These are phyloP conservation scores for Sinocyclocheilus maitianheensis DNA, from an alignment of 2,113 vertebrate genomes.

Conservation along the genomic window DNA sequence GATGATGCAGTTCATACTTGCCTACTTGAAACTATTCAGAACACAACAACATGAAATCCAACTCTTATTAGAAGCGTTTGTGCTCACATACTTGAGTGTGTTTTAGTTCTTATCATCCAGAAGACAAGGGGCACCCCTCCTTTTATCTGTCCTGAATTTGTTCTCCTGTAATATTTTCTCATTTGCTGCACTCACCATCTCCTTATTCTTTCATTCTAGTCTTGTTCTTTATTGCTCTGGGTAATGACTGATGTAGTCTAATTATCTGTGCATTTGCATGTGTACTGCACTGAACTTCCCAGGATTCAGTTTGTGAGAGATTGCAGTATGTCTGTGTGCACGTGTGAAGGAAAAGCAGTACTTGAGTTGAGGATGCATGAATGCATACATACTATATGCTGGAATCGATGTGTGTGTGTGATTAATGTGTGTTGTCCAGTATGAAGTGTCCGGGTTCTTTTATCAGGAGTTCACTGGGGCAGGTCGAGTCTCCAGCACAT, in stretches of 20 bases:
- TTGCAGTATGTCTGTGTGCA: neutral
- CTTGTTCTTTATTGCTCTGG: conserved; percentile 11
- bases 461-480: conserved; percentile 60
- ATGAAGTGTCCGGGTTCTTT: conserved; percentile 64
- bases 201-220: neutral
- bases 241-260: neutral
- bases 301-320: neutral
- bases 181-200: neutral
- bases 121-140: neutral
- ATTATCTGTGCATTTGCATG: conserved; percentile 12
- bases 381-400: neutral
- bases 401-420: conserved; percentile 19
- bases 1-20: neutral
- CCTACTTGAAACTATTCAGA: neutral
- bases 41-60: neutral
- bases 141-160: neutral
- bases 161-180: neutral
- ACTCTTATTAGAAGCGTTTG: neutral
- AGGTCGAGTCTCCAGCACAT: conserved; percentile 11
- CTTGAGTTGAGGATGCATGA: neutral
- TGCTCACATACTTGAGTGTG: neutral
- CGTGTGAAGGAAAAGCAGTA: neutral
- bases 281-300: neutral
- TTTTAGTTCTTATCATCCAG: neutral
- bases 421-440: conserved; percentile 34